A percentile compares a stretch with the other conserved stretches of the same genome.
Evolutionary conservation across 2,113 vertebrate genomes (phyloP).

Genomic region (Eurypyga helias): DNA sequence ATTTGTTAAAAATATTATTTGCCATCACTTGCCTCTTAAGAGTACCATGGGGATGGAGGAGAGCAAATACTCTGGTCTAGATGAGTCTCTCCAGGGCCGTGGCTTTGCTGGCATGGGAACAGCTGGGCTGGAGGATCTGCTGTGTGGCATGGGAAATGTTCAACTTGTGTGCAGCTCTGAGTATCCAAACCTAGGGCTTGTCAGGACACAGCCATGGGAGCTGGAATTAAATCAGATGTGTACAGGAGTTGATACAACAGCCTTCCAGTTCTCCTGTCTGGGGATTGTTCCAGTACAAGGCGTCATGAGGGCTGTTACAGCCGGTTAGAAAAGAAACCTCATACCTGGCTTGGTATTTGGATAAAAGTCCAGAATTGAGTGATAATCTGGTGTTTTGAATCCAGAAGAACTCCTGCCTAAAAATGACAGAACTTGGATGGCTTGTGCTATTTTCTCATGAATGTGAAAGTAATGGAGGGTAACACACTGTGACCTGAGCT

Average conservation of each 20-base stretch:
- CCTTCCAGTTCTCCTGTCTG: fast-evolving
- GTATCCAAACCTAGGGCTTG: fast-evolving
- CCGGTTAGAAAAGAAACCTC: fast-evolving
- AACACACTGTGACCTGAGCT: not conserved
- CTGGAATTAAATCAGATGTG: not conserved
- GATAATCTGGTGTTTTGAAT: not conserved
- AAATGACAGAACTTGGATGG: not conserved
- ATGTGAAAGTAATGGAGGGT: not conserved
- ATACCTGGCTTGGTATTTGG: fast-evolving
- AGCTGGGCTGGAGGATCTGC: not conserved
- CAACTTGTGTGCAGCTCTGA: too few relatives aligned
- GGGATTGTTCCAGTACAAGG: not conserved
- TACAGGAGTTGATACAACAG: not conserved
- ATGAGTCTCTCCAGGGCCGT: fast-evolving
- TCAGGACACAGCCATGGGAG: not conserved
- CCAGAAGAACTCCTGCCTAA: not conserved
- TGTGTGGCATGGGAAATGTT: not conserved
- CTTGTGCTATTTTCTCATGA: not conserved
- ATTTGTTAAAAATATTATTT: not conserved
- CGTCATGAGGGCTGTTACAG: not conserved
- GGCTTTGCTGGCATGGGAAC: not conserved
- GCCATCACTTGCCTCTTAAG: not conserved
- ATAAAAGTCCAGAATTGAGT: not conserved
- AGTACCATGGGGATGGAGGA: not conserved
- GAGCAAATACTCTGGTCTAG: not conserved